A percentile compares a stretch with the other conserved stretches of the same genome.
Conservation (phyloP, 2,888 invertebrate genomes). For the Mythimna pallens region DNA sequence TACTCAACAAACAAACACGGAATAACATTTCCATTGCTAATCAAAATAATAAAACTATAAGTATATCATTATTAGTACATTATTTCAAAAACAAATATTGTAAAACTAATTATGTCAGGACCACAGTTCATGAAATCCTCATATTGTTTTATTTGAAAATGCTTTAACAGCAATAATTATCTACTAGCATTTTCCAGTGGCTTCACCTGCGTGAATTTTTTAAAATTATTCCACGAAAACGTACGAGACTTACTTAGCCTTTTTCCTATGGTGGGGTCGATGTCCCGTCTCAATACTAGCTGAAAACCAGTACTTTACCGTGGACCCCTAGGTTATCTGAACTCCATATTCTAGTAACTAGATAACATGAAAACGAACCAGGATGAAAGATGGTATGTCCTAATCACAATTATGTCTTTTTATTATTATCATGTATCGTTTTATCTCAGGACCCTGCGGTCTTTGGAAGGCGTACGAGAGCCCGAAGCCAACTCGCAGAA, state of each 20-base stretch:
- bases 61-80: background rate
- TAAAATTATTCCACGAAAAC: background rate
- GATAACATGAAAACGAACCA: too few relatives aligned
- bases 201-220: background rate
- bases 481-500: too few relatives aligned
- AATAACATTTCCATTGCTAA: slow-evolving; percentile 2
- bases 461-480: too few relatives aligned
- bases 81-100: background rate
- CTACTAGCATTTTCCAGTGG: background rate
- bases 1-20: background rate
- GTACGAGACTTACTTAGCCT: background rate
- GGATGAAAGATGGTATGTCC: too few relatives aligned
- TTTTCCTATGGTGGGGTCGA: too few relatives aligned
- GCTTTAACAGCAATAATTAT: slow-evolving; percentile 3
- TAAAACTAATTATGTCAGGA: slow-evolving; percentile 20
- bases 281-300: too few relatives aligned
- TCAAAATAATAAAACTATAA: slow-evolving; percentile 3
- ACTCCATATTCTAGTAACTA: too few relatives aligned
- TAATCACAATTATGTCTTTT: too few relatives aligned
- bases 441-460: too few relatives aligned
- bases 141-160: slow-evolving; percentile 6
- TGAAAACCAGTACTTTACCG: too few relatives aligned
- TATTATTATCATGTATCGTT: too few relatives aligned
- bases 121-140: slow-evolving; percentile 3
- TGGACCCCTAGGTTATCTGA: too few relatives aligned